Evolutionary conservation across 2,113 vertebrate species (phyloP), one percentile per base, ranked within the genome.

Genomic region (Empidonax alnorum): DNA sequence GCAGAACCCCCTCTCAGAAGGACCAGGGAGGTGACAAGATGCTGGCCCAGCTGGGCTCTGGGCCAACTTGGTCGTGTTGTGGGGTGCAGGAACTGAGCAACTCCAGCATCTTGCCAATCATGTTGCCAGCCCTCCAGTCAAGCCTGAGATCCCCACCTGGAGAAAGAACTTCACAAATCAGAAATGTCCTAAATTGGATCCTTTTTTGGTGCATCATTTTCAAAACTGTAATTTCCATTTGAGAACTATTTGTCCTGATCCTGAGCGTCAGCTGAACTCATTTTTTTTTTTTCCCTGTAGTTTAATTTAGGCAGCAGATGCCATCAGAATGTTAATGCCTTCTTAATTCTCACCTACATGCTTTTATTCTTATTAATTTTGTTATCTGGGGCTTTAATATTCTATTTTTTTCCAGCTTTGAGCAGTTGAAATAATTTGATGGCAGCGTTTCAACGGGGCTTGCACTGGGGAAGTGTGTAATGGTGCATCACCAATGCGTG

Each of bases 341-440:
- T 97, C 93, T 97, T 97, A 97, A 97, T 97, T 97, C 95, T 97
- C 97, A 97, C 96, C 95, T 97, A 97, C 96, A 96, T 96, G 96
- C 97, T 97, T 97, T 97, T 97, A 97, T 96, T 97, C 94, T 97
- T 97, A 96, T 96, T 97, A 96, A 97, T 97, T 96, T 96, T 97
- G 94, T 91, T 96, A 97, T 97, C 96, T 95, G 94, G 94, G 93
- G 93, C 75, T 96, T 97, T 97, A 96, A 93, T 94, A 93, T 77
- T 93, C 80, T 89, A 85, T 95, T 96, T 97, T 96, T 88, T 94
- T 90, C 85, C 87, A 78, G 77, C 92, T 84, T 93, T 95, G 95
- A 95, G 94, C 90, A 76, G 88, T 93, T 93, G 95, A 96, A 95
- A 95, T 96, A 90, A 95, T 96, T 91, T 92, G 90, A 94, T 96